A percentile compares a stretch with the other conserved stretches of the same genome.
These are phyloP conservation scores for Chymomyza procnemis DNA, from an alignment of 2,888 invertebrate genomes.

Conservation along the genomic window DNA sequence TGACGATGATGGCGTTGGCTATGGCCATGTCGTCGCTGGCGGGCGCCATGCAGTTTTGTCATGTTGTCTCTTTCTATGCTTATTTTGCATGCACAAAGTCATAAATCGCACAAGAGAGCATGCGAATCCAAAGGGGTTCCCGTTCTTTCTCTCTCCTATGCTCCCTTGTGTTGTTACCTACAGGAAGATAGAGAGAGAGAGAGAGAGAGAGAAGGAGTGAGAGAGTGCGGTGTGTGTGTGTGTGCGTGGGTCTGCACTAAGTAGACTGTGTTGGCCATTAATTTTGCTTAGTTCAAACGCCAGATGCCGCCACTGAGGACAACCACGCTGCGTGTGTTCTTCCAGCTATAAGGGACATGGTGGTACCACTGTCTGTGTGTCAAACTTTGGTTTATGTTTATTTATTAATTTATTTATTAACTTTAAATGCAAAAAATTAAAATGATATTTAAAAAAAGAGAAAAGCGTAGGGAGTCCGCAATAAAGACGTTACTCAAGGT, in stretches of 20 bases:
- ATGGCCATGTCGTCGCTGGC: slow-evolving; percentile 55
- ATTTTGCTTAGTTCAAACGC: slow-evolving; percentile 68
- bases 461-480: neutral
- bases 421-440: no score
- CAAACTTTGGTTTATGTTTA: neutral
- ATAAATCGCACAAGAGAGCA: slow-evolving; percentile 57
- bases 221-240: neutral
- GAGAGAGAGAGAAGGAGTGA: no score
- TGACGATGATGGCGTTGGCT: slow-evolving; percentile 16
- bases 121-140: slow-evolving; percentile 31
- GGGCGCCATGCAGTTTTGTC: slow-evolving; percentile 72
- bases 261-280: slow-evolving; percentile 73
- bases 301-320: slow-evolving; percentile 46
- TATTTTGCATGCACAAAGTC: slow-evolving; percentile 69
- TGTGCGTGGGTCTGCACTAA: slow-evolving; percentile 63
- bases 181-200: no score
- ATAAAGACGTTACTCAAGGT: neutral
- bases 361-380: neutral
- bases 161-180: neutral
- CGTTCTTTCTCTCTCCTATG: slow-evolving; percentile 2
- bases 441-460: no score
- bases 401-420: no score
- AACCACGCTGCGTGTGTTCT: slow-evolving; percentile 48
- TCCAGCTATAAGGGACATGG: neutral
- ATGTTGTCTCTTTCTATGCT: slow-evolving; percentile 44